Evolutionary conservation across 2,797 vertebrate genomes (phyloP).

Genomic region (Clarias pachynema): DNA sequence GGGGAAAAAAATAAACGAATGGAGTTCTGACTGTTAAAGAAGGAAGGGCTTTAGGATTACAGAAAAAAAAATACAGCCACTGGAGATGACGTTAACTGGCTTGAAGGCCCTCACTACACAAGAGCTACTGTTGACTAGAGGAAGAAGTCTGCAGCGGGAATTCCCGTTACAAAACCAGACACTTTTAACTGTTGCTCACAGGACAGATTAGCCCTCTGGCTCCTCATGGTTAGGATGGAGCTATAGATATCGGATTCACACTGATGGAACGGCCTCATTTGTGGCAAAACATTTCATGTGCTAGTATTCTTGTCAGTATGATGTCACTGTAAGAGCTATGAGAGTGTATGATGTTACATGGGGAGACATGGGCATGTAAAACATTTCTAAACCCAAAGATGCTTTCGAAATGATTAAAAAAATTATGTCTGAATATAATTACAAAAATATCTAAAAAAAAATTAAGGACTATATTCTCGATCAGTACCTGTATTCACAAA

Average conservation of each 20-base stretch:
- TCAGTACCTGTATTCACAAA: neutral
- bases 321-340: neutral
- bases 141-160: neutral
- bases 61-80: neutral
- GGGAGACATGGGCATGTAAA: no score
- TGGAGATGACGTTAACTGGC: neutral
- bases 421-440: neutral
- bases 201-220: neutral
- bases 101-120: neutral
- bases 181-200: neutral
- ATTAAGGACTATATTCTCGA: neutral
- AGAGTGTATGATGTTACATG: neutral
- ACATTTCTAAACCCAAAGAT: neutral
- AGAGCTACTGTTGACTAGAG: neutral
- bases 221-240: neutral
- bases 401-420: neutral
- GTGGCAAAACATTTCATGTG: neutral
- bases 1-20: neutral
- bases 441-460: neutral
- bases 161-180: neutral
- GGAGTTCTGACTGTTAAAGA: neutral
- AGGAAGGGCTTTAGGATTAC: neutral
- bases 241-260: neutral
- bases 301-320: neutral
- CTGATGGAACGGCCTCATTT: neutral